Evolutionary conservation across 2,113 vertebrate genomes (phyloP).

Genomic region (Microcebus tavaratra): DNA sequence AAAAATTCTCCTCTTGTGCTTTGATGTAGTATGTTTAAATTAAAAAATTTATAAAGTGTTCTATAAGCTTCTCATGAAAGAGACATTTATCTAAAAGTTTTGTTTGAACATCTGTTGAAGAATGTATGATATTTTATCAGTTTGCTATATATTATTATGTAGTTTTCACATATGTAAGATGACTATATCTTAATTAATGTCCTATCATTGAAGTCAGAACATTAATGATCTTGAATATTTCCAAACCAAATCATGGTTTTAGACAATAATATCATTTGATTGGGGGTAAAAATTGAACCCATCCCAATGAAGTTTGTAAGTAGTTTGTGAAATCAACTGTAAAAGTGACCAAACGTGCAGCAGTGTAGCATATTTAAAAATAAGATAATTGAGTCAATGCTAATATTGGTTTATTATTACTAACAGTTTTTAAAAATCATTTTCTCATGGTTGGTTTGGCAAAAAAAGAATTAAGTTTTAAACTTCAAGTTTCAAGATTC

Average conservation of each 20-base stretch:
- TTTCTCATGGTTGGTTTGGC: constrained; percentile 86
- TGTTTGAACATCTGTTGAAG: constrained; percentile 44
- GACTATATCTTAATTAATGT: constrained; percentile 56
- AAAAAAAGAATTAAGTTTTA: constrained; percentile 80
- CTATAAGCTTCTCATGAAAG: not conserved
- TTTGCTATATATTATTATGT: not conserved
- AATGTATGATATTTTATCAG: constrained; percentile 12
- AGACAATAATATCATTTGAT: not conserved
- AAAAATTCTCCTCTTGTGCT: constrained; percentile 30
- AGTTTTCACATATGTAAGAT: not conserved
- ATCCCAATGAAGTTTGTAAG: constrained; percentile 59
- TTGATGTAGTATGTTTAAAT: constrained; percentile 34
- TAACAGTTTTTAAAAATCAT: constrained; percentile 70
- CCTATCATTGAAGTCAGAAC: constrained; percentile 22
- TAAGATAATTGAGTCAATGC: constrained; percentile 49
- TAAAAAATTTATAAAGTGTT: constrained; percentile 67
- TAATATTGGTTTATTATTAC: constrained; percentile 76
- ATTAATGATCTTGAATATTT: constrained; percentile 17
- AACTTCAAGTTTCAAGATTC: constrained; percentile 56
- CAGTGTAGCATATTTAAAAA: constrained; percentile 67
- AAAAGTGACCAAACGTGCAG: constrained; percentile 42
- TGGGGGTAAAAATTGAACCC: not conserved
- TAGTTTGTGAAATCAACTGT: constrained; percentile 59
- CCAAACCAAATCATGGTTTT: not conserved
- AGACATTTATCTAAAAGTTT: constrained; percentile 38